phyloP scores from a whole-genome alignment of 2,888 invertebrate species.

The Augiades crinisus region DNA sequence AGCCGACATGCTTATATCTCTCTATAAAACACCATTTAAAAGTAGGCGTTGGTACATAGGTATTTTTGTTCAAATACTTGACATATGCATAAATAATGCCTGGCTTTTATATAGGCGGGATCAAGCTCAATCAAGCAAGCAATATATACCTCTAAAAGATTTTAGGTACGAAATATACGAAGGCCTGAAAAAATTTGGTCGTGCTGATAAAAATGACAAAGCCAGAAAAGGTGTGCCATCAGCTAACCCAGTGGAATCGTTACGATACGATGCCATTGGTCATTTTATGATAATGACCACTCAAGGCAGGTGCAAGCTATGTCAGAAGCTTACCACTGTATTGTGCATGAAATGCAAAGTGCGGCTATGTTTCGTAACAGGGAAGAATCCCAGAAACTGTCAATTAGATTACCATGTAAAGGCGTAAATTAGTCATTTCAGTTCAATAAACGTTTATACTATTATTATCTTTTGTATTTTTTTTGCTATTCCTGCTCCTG shows the following conservation, averaged over 20 bases:
- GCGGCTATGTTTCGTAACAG: slow-evolving; percentile 33
- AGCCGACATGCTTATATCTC: slow-evolving; percentile 39
- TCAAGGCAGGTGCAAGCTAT: slow-evolving; percentile 30
- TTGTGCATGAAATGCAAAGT: slow-evolving; percentile 32
- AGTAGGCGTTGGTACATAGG: slow-evolving; percentile 41
- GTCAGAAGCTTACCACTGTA: slow-evolving; percentile 30
- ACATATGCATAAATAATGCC: slow-evolving; percentile 37
- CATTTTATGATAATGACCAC: too few relatives aligned
- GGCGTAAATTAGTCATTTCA: slow-evolving; percentile 26
- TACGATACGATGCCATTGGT: too few relatives aligned
- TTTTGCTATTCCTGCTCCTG: too few relatives aligned
- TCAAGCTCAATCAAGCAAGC: too few relatives aligned
- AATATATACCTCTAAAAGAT: too few relatives aligned
- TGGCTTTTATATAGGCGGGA: too few relatives aligned
- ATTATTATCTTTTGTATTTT: slow-evolving; percentile 23
- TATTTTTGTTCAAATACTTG: slow-evolving; percentile 39
- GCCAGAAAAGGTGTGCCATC: too few relatives aligned
- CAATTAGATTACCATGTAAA: slow-evolving; percentile 31
- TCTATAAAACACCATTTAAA: slow-evolving; percentile 38
- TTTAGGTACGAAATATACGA: too few relatives aligned
- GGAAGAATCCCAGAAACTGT: slow-evolving; percentile 28
- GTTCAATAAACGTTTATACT: slow-evolving; percentile 23
- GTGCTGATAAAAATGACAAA: too few relatives aligned
- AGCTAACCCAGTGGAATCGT: too few relatives aligned
- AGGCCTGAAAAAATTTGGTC: too few relatives aligned